These are phyloP conservation scores for Cheilosia vernalis DNA, from an alignment of 2,888 invertebrate genomes.

Conservation along the genomic window DNA sequence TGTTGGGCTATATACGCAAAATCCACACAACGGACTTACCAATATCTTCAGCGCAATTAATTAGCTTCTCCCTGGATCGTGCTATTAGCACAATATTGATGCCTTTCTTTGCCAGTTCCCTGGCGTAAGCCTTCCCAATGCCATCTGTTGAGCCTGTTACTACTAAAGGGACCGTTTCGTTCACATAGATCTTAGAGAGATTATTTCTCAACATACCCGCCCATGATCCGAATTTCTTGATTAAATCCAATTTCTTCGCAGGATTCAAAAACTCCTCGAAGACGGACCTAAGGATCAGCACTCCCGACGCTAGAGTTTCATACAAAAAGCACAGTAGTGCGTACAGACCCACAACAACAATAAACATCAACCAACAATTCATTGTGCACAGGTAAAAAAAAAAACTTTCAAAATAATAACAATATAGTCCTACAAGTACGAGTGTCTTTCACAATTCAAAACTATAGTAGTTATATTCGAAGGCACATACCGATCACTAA, in stretches of 20 bases:
- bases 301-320: slow-evolving; percentile 86
- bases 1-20: not conserved
- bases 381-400: slow-evolving; percentile 36
- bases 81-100: slow-evolving; percentile 92
- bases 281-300: slow-evolving; percentile 85
- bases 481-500: slow-evolving; percentile 44
- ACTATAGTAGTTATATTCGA: slow-evolving; percentile 29
- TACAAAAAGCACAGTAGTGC: slow-evolving; percentile 84
- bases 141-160: slow-evolving; percentile 95
- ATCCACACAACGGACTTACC: slow-evolving; percentile 83
- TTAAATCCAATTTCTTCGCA: slow-evolving; percentile 85
- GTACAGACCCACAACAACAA: slow-evolving; percentile 85
- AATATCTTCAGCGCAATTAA: slow-evolving; percentile 88
- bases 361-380: slow-evolving; percentile 30
- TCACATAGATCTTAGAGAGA: too few relatives aligned
- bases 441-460: slow-evolving; percentile 26
- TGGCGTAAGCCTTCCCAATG: slow-evolving; percentile 93
- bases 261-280: slow-evolving; percentile 86
- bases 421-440: slow-evolving; percentile 22
- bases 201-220: slow-evolving; percentile 86
- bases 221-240: slow-evolving; percentile 90
- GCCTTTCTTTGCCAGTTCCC: slow-evolving; percentile 89
- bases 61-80: slow-evolving; percentile 88
- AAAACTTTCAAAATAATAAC: slow-evolving; percentile 9
- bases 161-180: slow-evolving; percentile 84